Evolutionary conservation across 2,888 invertebrate genomes (phyloP), one percentile per base, ranked within the genome.

Genomic region (Halictus quadricinctus): DNA sequence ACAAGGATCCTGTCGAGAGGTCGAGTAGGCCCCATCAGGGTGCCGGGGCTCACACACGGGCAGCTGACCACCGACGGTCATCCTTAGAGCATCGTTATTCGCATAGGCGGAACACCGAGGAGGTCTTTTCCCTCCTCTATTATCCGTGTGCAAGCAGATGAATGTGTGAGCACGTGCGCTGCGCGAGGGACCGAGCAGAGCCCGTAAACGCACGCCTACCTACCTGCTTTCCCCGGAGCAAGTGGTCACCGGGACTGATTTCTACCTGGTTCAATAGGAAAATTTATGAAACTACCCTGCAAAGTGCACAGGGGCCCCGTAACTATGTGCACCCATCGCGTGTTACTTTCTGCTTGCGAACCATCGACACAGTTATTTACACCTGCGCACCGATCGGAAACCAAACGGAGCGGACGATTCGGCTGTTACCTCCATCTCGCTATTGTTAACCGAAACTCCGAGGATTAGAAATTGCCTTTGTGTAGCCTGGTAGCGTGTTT

Each of bases 201-300:
- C 36, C 78, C 78, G 69, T 85, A 87, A 87, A 87, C 43, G 64
- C 76, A 5, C 60, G 78, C n/a, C 84, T 86, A 82, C 80, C 86
- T 82, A 82, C 70, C 82, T 76, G 82, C 76, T 79, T 82, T 76
- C 60, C 78, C 70, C 18, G 15, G 29, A 80, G 64, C 81, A 64
- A 86, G 74, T 73, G 79, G 78, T 72, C 81, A 72, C 58, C 25
- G 21, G 60, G 77, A 78, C 72, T 74, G 72, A 77, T 76, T 76
- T 78, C 76, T 81, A 86, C 85, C 86, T 86, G 85, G 15, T 21
- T 73, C 79, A 66, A 81, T 75, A 58, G 83, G 86, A 72, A 87
- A 89, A 89, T 90, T 89, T 89, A 88, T 89, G 89, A 84, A 87
- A 87, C 84, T 80, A 83, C 80, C 87, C 46, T 69, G 87, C 72